Base-by-base conservation (phyloP, 2,797 vertebrate genomes). In the Pempheris klunzingeri region DNA sequence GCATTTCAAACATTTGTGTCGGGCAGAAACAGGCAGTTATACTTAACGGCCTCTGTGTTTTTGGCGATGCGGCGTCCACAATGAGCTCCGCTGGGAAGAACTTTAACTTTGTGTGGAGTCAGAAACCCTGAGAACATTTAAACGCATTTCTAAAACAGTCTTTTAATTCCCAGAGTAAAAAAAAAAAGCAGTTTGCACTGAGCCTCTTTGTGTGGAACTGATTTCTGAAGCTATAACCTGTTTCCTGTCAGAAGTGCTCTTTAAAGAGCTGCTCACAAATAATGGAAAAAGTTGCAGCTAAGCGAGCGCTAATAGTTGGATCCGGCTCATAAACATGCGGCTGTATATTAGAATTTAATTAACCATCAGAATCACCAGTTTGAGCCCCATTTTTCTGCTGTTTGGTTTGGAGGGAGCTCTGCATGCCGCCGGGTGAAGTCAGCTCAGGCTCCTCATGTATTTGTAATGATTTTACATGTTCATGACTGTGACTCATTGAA, bases 181-280 rank as follows among this genome's bases (percentile, higher is more conserved):
- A 79, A 66, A n/a, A 0, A 5, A 13, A 22, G 39, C 68, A 43
- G 64, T 20, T 5, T 67, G 73, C 41, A 84, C 81, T 74, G 85
- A 85, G 80, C 72, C 32, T 71, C 82, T 80, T 86, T 88, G 85
- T 90, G 38, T 67, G 41, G 39, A 49, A 46, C 10, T 68, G 59
- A 84, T 81, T 83, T 81, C 65, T 76, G 79, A 74, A 72, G 73
- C 73, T 32, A 71, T 80, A 81, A 87, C 69, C 72, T 22, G 65
- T 52, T 89, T 91, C 85, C 86, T 84, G 82, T 87, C 77, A 83
- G 64, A 78, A 73, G 62, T 82, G 75, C 70, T 69, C 71, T 81
- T 87, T 64, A 83, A 80, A 52, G 62, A 71, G 65, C 77, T 47
- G 74, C 84, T 81, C 74, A 69, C 76, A 78, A 84, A 85, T 72